These are phyloP conservation scores for Mythimna pallens DNA, from an alignment of 2,888 invertebrate species.

Conservation along the genomic window DNA sequence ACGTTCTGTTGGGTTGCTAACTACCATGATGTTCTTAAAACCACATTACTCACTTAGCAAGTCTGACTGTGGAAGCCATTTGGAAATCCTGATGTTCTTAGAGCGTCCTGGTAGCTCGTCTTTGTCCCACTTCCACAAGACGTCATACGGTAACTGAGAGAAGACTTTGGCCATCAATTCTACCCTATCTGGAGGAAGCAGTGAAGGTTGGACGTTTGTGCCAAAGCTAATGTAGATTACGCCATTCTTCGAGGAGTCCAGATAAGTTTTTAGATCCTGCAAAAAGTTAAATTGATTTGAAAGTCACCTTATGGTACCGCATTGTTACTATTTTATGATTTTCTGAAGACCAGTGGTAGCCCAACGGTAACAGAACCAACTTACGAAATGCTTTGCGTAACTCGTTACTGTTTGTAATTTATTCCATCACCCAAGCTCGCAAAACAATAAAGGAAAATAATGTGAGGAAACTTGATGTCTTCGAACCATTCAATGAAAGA, in stretches of 20 bases:
- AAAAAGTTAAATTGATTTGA: slow-evolving; percentile 38
- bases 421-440: too few species aligned
- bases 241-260: slow-evolving; percentile 80
- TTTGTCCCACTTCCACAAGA: slow-evolving; percentile 84
- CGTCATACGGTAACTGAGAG: slow-evolving; percentile 75
- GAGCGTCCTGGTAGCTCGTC: slow-evolving; percentile 75
- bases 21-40: too few species aligned
- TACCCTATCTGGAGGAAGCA: slow-evolving; percentile 74
- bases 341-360: too few species aligned
- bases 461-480: too few species aligned
- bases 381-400: too few species aligned
- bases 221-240: slow-evolving; percentile 86
- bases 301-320: too few species aligned
- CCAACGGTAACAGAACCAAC: too few species aligned
- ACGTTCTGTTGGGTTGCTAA: too few species aligned
- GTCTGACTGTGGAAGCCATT: slow-evolving; percentile 84
- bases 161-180: slow-evolving; percentile 75
- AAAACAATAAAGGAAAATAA: too few species aligned
- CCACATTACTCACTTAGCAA: slow-evolving; percentile 40
- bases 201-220: slow-evolving; percentile 76
- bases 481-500: too few species aligned
- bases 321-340: too few species aligned
- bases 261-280: slow-evolving; percentile 77
- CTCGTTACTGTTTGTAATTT: too few species aligned
- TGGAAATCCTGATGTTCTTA: slow-evolving; percentile 78